Conservation (phyloP, 2,797 vertebrate species). For the Sciurus vulgaris region DNA sequence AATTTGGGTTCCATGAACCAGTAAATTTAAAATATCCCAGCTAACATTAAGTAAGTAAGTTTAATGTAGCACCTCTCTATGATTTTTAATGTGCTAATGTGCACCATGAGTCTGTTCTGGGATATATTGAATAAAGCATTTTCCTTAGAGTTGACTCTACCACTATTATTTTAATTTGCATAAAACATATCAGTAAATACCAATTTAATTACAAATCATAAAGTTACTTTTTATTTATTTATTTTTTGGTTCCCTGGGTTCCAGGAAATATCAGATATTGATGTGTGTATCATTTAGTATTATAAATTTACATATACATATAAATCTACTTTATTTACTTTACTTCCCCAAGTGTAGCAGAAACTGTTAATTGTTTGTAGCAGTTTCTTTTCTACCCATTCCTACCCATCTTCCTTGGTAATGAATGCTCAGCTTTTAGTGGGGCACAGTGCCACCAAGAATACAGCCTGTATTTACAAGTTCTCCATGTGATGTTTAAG, state of each 20-base stretch:
- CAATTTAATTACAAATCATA: conserved; percentile 5
- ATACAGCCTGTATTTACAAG: not conserved
- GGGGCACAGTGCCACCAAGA: not conserved
- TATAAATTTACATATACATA: not conserved
- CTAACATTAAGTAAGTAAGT: not conserved
- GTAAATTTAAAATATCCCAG: not conserved
- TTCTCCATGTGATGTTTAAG: not conserved
- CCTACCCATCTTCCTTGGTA: not conserved
- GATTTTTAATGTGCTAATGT: not conserved
- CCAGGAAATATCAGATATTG: not conserved
- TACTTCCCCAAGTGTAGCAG: not conserved
- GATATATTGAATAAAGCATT: not conserved
- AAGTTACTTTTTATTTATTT: not conserved
- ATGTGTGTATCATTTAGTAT: not conserved
- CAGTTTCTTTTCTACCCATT: not conserved
- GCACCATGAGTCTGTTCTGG: not conserved
- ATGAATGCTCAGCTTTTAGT: not conserved
- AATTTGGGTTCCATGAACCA: not conserved
- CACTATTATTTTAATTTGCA: not conserved
- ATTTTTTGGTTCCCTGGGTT: not conserved
- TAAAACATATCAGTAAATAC: not conserved
- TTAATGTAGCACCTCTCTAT: not conserved
- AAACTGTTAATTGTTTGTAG: not conserved
- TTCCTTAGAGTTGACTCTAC: not conserved
- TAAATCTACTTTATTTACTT: not conserved